Evolutionary conservation across 37 sponge, comb jelly and placozoan species (phyloP).

Genomic region (Dysidea cf. avara): DNA sequence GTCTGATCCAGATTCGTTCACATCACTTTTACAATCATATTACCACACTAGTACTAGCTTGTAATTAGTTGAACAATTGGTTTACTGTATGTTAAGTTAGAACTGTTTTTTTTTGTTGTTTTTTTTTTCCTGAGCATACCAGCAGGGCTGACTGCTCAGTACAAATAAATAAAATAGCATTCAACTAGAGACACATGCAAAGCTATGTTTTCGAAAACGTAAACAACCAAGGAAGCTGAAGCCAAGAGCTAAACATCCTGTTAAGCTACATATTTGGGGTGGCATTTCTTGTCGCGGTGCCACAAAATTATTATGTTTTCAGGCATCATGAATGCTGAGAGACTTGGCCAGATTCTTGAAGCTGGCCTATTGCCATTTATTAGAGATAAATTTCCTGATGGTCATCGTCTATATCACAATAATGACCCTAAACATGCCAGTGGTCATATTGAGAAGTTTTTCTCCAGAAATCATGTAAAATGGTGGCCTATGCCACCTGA

Average conservation of each 20-base stretch:
- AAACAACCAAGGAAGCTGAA: slow-evolving; percentile 26
- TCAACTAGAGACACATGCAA: slow-evolving; percentile 21
- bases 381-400: not conserved
- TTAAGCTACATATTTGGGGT: slow-evolving; percentile 26
- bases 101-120: no score
- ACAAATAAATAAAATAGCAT: no score
- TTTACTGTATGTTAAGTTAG: no score
- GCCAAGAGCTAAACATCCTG: no score
- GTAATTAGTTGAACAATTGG: no score
- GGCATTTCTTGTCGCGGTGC: slow-evolving; percentile 4
- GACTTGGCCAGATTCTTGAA: not conserved
- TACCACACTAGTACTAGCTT: no score
- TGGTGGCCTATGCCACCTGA: slow-evolving; percentile 19
- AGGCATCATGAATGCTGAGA: slow-evolving; percentile 16
- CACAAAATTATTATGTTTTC: slow-evolving; percentile 14
- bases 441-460: not conserved
- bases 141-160: no score
- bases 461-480: slow-evolving; percentile 5
- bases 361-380: slow-evolving; percentile 13
- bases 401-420: slow-evolving; percentile 4
- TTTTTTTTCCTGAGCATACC: no score
- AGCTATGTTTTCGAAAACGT: slow-evolving; percentile 13
- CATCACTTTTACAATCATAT: no score
- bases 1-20: no score
- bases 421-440: slow-evolving; percentile 20